These are phyloP conservation scores for Psittacula derbiana DNA, from an alignment of 2,797 vertebrate genomes.

Conservation along the genomic window DNA sequence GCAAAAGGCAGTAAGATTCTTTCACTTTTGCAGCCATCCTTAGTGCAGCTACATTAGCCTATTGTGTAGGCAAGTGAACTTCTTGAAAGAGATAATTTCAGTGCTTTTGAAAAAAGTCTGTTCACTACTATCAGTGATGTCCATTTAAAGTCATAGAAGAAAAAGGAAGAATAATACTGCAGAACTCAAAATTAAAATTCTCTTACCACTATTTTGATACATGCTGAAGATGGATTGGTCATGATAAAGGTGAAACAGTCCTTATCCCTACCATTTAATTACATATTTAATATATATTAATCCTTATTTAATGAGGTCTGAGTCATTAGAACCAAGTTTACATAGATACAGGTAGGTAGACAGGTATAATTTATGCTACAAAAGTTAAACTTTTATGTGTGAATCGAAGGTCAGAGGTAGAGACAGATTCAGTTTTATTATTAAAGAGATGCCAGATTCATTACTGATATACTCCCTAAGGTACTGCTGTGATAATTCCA, in stretches of 20 bases:
- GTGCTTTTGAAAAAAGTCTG: background rate
- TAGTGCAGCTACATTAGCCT: background rate
- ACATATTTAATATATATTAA: slow-evolving; percentile 11
- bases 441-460: background rate
- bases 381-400: background rate
- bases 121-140: background rate
- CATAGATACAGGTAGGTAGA: background rate
- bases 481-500: background rate
- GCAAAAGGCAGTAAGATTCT: background rate
- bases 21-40: background rate
- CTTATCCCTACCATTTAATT: background rate
- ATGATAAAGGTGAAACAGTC: background rate
- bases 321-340: slow-evolving; percentile 1
- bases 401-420: background rate
- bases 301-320: slow-evolving; percentile 24
- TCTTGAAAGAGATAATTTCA: background rate
- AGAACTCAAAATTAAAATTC: background rate
- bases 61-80: background rate
- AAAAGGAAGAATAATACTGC: background rate
- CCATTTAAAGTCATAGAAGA: background rate
- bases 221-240: background rate
- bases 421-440: background rate
- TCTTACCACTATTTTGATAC: background rate
- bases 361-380: background rate
- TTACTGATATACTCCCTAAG: background rate